These are phyloP conservation scores for Gibbula magus DNA, from an alignment of 2,888 invertebrate species.

Conservation along the genomic window DNA sequence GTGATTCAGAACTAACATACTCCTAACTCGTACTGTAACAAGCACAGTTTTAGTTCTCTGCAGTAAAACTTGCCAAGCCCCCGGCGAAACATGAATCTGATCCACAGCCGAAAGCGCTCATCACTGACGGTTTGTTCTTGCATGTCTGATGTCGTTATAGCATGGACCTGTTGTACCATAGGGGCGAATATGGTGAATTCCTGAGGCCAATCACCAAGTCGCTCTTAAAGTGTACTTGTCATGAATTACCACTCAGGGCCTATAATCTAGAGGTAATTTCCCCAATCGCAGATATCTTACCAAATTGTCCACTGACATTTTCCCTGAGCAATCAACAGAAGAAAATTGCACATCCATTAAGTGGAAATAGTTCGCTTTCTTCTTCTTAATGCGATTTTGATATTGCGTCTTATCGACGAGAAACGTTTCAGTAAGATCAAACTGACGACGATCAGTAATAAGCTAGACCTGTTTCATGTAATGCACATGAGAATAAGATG, in stretches of 20 bases:
- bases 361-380: slow-evolving; percentile 1
- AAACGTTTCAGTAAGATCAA: background rate
- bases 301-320: background rate
- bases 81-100: too few relatives aligned
- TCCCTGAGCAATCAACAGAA: background rate
- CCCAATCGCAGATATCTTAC: background rate
- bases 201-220: background rate
- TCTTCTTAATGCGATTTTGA: slow-evolving; percentile 4
- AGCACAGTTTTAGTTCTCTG: too few relatives aligned
- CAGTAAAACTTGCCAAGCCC: too few relatives aligned
- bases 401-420: background rate
- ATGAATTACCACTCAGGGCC: background rate
- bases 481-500: too few relatives aligned
- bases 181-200: too few relatives aligned
- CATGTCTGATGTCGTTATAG: too few relatives aligned
- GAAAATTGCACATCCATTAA: slow-evolving; percentile 8
- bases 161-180: too few relatives aligned
- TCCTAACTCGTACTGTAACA: too few relatives aligned
- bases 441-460: background rate
- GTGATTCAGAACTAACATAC: too few relatives aligned
- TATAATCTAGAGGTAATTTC: background rate
- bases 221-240: background rate
- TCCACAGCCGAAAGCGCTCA: too few relatives aligned
- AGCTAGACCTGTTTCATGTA: background rate
- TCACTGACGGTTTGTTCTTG: too few relatives aligned